A percentile compares a stretch with the other conserved stretches of the same genome.
These are phyloP conservation scores for Megatriorchis doriae DNA, from an alignment of 2,113 vertebrate species.

Conservation along the genomic window DNA sequence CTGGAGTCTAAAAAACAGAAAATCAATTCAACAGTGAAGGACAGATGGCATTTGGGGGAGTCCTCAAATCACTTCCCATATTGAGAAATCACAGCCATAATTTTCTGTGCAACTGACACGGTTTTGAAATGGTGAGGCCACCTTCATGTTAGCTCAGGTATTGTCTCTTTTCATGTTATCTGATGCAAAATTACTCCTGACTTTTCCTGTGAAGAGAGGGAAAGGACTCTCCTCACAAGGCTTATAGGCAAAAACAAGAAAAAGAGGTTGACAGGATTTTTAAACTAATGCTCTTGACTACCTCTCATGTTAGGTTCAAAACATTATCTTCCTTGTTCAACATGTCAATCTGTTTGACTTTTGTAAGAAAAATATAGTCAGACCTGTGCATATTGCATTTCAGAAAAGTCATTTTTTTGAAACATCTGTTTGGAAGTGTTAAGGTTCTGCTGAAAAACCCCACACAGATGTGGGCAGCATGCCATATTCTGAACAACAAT, in stretches of 20 bases:
- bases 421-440: conserved; percentile 72
- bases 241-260: neutral
- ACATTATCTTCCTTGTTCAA: conserved; percentile 8
- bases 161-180: neutral
- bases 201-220: neutral
- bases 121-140: neutral
- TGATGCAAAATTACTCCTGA: neutral
- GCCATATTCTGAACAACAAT: conserved; percentile 67
- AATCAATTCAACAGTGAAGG: neutral
- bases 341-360: conserved; percentile 33
- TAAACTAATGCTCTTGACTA: conserved; percentile 2
- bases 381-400: conserved; percentile 38
- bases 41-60: neutral
- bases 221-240: neutral
- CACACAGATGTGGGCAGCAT: conserved; percentile 65
- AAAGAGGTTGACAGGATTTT: neutral
- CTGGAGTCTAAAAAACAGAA: neutral
- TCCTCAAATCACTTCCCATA: neutral
- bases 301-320: neutral
- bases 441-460: conserved; percentile 71
- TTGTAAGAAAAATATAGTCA: conserved; percentile 44
- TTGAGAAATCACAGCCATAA: neutral
- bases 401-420: conserved; percentile 21
- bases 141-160: neutral
- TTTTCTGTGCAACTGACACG: neutral